phyloP scores from a whole-genome alignment of 2,113 vertebrate species.

The Dicrurus megarhynchus region DNA sequence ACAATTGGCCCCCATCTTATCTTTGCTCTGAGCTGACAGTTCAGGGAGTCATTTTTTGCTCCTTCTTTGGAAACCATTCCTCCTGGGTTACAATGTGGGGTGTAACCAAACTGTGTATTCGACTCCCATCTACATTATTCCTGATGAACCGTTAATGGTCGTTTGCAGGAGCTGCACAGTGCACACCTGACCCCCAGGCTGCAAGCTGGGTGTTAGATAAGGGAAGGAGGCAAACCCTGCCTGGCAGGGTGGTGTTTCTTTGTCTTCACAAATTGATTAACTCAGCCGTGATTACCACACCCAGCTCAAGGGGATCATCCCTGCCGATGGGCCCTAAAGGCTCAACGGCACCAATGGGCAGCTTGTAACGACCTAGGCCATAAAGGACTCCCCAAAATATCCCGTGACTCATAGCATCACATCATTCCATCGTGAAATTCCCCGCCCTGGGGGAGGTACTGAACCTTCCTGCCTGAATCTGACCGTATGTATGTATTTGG shows the following conservation, averaged over 20 bases:
- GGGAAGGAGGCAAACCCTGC: neutral
- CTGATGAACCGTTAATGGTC: neutral
- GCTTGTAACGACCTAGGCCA: neutral
- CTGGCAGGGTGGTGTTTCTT: neutral
- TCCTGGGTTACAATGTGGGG: neutral
- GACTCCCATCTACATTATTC: neutral
- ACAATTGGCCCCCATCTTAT: neutral
- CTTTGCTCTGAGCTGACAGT: neutral
- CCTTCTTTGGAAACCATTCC: neutral
- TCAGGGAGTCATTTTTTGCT: neutral
- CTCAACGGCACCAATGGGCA: neutral
- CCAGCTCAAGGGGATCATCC: neutral
- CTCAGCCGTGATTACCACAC: neutral
- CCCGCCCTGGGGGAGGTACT: neutral
- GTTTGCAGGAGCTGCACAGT: neutral
- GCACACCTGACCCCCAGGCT: neutral
- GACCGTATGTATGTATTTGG: fast-evolving
- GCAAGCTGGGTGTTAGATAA: neutral
- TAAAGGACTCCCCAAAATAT: neutral
- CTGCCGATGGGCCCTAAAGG: neutral
- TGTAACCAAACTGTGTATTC: neutral
- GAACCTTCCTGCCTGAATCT: neutral
- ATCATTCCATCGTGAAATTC: neutral
- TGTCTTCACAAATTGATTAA: neutral
- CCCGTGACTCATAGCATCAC: neutral